phyloP scores from a whole-genome alignment of 2,797 vertebrate genomes.

The Tauraco hartlaubi region DNA sequence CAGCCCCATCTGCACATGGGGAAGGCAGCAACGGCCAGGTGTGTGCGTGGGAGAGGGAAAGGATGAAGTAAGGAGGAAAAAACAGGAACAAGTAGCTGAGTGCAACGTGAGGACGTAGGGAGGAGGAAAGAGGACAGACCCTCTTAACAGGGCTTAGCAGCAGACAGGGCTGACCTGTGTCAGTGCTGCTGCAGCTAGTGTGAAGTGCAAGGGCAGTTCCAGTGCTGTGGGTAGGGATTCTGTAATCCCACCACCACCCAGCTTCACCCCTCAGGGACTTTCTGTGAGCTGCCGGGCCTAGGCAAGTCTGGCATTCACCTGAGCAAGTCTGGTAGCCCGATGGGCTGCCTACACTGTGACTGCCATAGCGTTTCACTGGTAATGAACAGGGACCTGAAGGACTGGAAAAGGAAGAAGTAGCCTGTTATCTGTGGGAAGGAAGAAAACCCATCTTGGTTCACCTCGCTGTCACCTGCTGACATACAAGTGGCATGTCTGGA shows the following conservation, averaged over 20 bases:
- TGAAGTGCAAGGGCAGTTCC: neutral
- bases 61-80: neutral
- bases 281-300: neutral
- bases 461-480: neutral
- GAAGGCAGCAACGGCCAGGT: neutral
- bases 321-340: neutral
- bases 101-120: neutral
- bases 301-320: neutral
- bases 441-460: neutral
- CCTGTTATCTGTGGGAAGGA: neutral
- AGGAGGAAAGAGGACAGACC: neutral
- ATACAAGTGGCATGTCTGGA: neutral
- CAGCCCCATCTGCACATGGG: neutral
- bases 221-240: neutral
- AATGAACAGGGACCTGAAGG: neutral
- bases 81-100: neutral
- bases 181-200: neutral
- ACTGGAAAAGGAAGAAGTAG: neutral
- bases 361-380: neutral
- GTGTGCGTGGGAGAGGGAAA: fast-evolving
- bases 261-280: neutral
- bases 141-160: neutral
- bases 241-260: neutral
- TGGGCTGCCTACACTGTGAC: neutral
- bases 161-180: neutral